Percentiles rank a stretch among this genome's conserved stretches.
Evolutionary conservation across 1,140 invertebrate genomes (phyloP).

Genomic region (Meteorus sp.): DNA sequence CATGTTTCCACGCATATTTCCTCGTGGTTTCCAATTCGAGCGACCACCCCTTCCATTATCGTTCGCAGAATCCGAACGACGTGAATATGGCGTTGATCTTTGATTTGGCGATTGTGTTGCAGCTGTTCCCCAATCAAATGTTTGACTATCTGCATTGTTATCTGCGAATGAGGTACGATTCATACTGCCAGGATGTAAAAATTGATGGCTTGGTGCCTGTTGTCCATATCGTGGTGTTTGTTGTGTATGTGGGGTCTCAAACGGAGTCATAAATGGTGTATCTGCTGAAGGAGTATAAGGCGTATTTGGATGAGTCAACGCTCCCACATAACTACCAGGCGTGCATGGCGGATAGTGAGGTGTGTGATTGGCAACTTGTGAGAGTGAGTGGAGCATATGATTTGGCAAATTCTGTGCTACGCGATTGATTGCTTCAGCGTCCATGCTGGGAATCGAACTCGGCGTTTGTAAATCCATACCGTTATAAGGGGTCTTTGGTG

Average conservation of each 20-base stretch:
- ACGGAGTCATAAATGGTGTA: conserved; percentile 89
- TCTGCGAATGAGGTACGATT: too few species aligned
- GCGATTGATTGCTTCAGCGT: conserved; percentile 72
- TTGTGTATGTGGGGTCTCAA: conserved; percentile 75
- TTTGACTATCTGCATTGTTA: too few species aligned
- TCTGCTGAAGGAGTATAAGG: conserved; percentile 88
- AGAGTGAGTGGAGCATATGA: conserved; percentile 72
- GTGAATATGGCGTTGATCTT: conserved; percentile 52
- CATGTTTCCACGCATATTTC: too few species aligned
- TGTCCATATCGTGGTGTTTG: conserved; percentile 59
- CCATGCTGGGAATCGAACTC: conserved; percentile 62
- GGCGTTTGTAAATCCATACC: conserved; percentile 67
- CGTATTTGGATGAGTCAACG: conserved; percentile 52
- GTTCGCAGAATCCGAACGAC: conserved; percentile 54
- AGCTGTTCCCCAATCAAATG: too few species aligned
- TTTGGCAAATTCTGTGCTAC: conserved; percentile 74
- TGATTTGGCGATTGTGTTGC: conserved; percentile 58
- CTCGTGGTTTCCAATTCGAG: too few species aligned
- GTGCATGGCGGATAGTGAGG: conserved; percentile 67
- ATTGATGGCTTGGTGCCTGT: conserved; percentile 57
- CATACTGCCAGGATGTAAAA: conserved; percentile 67
- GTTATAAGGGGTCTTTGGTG: conserved; percentile 72
- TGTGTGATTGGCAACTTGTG: conserved; percentile 70
- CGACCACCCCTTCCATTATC: too few species aligned
- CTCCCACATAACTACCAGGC: conserved; percentile 58